Percentiles rank a stretch among this genome's conserved stretches.
These are phyloP conservation scores for Sinohyriopsis cumingii DNA, from an alignment of 2,888 invertebrate species.

Conservation along the genomic window DNA sequence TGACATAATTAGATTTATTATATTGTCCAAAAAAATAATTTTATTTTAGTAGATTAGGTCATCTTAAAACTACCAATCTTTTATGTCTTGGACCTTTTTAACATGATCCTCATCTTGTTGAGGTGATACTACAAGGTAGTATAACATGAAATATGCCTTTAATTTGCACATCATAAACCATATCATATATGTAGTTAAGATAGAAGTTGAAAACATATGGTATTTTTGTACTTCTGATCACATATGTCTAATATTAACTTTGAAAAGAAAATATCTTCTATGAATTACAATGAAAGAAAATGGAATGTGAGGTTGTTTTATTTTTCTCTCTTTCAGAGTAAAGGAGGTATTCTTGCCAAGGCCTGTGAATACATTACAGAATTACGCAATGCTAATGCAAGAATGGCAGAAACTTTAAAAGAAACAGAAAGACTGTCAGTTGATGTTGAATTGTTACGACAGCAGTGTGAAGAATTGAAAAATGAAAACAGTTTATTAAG, in stretches of 20 bases:
- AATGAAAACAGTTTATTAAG: slow-evolving; percentile 84
- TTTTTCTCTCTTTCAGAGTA: slow-evolving; percentile 79
- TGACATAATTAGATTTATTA: too few species aligned
- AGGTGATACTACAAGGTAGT: neutral
- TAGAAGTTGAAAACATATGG: too few species aligned
- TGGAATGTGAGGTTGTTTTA: slow-evolving; percentile 11
- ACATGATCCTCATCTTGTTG: too few species aligned
- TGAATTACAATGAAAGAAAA: too few species aligned
- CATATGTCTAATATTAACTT: too few species aligned
- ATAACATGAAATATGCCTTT: neutral
- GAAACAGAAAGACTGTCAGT: slow-evolving; percentile 83
- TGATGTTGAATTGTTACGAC: slow-evolving; percentile 81
- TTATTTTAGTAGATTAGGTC: too few species aligned
- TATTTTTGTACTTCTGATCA: too few species aligned
- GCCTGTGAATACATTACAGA: slow-evolving; percentile 95
- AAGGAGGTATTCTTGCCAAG: slow-evolving; percentile 95
- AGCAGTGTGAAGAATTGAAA: slow-evolving; percentile 82
- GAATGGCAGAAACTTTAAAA: slow-evolving; percentile 78
- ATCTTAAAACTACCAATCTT: too few species aligned
- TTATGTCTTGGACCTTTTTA: too few species aligned
- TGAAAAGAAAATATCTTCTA: too few species aligned
- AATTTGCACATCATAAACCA: neutral
- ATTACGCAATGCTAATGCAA: slow-evolving; percentile 84
- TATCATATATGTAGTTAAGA: neutral
- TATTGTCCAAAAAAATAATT: too few species aligned